Conservation (phyloP, 2,888 invertebrate genomes). For the Melitaea athalia region DNA sequence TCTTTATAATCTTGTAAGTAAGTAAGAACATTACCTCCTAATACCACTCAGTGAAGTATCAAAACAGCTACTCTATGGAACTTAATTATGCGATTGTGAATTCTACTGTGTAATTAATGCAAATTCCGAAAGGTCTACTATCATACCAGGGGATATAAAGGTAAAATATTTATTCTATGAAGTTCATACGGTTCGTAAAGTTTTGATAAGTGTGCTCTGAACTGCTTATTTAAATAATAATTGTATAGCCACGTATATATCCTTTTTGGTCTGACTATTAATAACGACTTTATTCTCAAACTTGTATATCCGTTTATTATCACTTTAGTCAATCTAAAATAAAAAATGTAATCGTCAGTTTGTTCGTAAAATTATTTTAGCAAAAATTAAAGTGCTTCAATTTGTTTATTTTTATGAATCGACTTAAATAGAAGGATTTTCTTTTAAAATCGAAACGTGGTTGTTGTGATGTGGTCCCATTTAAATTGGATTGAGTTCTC, state of each 20-base stretch:
- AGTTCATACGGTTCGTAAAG: slow-evolving; percentile 46
- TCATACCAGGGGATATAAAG: slow-evolving; percentile 56
- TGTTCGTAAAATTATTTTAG: too few relatives aligned
- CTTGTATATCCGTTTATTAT: too few relatives aligned
- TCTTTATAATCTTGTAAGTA: slow-evolving; percentile 13
- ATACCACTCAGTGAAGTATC: slow-evolving; percentile 34
- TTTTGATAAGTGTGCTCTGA: slow-evolving; percentile 35
- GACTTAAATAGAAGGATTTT: too few relatives aligned
- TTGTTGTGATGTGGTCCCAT: too few relatives aligned
- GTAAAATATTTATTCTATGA: slow-evolving; percentile 63
- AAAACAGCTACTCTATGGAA: slow-evolving; percentile 47
- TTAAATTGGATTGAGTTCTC: too few relatives aligned
- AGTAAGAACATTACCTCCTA: slow-evolving; percentile 12
- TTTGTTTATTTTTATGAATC: too few relatives aligned
- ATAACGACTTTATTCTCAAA: background rate
- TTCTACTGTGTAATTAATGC: slow-evolving; percentile 71
- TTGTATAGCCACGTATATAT: background rate
- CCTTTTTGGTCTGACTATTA: background rate
- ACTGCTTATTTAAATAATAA: slow-evolving; percentile 24
- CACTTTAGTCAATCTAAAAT: too few relatives aligned
- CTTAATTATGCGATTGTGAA: slow-evolving; percentile 68
- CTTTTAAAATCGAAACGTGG: too few relatives aligned
- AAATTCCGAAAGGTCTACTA: slow-evolving; percentile 66
- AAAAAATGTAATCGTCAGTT: too few relatives aligned
- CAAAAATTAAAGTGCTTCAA: too few relatives aligned